A percentile compares a stretch with the other conserved stretches of the same genome.
phyloP scores from a whole-genome alignment of 1,140 invertebrate genomes.

The Chionoecetes opilio region DNA sequence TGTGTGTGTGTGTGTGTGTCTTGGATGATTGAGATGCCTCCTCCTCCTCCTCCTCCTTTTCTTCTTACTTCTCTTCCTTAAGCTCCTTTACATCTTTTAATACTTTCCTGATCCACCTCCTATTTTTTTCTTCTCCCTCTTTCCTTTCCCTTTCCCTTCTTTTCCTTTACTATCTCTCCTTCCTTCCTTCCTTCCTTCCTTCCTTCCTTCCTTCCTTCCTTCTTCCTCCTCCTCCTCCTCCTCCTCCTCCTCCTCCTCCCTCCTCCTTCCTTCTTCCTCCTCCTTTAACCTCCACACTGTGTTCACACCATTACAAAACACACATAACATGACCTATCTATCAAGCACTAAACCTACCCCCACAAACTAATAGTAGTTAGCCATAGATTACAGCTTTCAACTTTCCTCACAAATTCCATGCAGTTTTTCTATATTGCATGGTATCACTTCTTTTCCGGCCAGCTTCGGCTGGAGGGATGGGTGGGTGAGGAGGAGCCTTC shows the following conservation, averaged over 20 bases:
- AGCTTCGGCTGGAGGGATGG: too few species aligned
- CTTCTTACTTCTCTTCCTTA: not conserved
- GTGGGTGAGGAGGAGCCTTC: too few species aligned
- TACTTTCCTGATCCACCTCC: too few species aligned
- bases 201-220: not conserved
- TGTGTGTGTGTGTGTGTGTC: constrained; percentile 10
- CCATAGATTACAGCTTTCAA: too few species aligned
- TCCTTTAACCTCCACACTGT: too few species aligned
- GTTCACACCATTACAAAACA: too few species aligned
- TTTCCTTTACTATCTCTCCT: not conserved
- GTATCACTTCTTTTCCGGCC: too few species aligned
- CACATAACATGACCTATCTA: too few species aligned
- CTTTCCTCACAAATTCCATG: too few species aligned
- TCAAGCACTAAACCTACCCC: too few species aligned
- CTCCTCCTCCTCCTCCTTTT: not conserved
- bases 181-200: not conserved
- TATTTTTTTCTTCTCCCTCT: not conserved
- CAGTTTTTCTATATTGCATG: too few species aligned
- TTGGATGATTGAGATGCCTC: not conserved
- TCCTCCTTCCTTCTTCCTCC: not conserved
- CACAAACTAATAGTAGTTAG: too few species aligned
- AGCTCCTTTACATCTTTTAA: not conserved
- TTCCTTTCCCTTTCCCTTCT: not conserved
- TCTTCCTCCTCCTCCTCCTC: not conserved
- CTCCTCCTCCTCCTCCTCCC: not conserved